Evolutionary conservation across 2,888 invertebrate genomes (phyloP).

Genomic region (Lamellibrachia columna): DNA sequence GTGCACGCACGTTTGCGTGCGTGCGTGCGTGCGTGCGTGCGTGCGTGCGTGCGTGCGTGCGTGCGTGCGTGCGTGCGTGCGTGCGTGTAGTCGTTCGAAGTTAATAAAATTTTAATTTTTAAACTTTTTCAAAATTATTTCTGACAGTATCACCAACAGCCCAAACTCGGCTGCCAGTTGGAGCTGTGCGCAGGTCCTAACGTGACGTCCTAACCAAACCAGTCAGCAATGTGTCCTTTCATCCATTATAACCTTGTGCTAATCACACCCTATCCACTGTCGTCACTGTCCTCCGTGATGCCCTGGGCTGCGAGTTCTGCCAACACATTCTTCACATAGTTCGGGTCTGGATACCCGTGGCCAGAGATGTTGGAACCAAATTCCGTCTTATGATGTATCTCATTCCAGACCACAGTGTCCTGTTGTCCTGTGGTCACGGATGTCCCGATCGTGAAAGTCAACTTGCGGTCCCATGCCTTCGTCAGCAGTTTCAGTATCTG

Average conservation of each 20-base stretch:
- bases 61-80: too few relatives aligned
- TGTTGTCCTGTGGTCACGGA: conserved; percentile 90
- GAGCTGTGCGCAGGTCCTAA: not conserved
- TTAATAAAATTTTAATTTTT: too few relatives aligned
- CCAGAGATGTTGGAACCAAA: conserved; percentile 66
- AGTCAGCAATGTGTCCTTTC: not conserved
- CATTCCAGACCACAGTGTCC: conserved; percentile 92
- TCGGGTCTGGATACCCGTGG: conserved; percentile 77
- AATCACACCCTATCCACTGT: not conserved
- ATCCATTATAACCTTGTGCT: not conserved
- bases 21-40: too few relatives aligned
- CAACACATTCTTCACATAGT: conserved; percentile 77
- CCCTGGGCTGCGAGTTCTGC: conserved; percentile 65
- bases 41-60: too few relatives aligned
- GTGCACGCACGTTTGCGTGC: not conserved
- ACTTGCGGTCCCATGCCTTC: conserved; percentile 39
- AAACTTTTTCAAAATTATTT: not conserved
- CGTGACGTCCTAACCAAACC: not conserved
- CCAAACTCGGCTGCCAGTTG: not conserved
- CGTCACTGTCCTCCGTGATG: conserved; percentile 50
- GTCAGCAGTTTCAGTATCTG: conserved; percentile 63
- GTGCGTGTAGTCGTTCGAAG: too few relatives aligned
- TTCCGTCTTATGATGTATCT: conserved; percentile 85
- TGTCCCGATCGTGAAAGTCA: conserved; percentile 76
- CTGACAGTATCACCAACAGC: not conserved